phyloP scores from a whole-genome alignment of 2,797 vertebrate species.

The Tachyglossus aculeatus region DNA sequence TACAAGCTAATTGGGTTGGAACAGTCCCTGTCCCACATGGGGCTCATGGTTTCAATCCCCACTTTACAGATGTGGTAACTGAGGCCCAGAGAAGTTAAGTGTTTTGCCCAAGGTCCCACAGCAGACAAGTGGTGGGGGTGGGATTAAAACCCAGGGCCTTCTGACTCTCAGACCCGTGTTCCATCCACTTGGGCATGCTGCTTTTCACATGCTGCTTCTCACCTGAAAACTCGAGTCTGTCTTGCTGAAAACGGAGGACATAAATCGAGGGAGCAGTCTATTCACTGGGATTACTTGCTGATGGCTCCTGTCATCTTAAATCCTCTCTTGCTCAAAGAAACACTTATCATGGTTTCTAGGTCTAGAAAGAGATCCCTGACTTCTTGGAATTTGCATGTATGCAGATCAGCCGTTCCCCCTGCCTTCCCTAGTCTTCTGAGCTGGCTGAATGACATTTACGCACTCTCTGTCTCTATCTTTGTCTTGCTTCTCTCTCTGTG shows the following conservation, averaged over 20 bases:
- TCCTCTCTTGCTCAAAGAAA: not conserved
- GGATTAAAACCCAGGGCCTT: too few species aligned
- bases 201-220: too few species aligned
- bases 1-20: too few species aligned
- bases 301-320: too few species aligned
- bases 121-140: too few species aligned
- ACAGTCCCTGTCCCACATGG: too few species aligned
- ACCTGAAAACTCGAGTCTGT: not conserved
- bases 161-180: too few species aligned
- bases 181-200: too few species aligned
- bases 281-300: rapidly evolving
- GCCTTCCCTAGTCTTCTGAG: not conserved
- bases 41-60: too few species aligned
- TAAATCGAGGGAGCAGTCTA: not conserved
- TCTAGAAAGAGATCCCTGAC: not conserved
- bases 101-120: too few species aligned
- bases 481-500: not conserved
- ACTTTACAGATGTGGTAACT: too few species aligned
- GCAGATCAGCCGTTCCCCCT: rapidly evolving
- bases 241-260: not conserved
- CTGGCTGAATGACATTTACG: not conserved
- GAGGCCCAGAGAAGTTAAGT: too few species aligned
- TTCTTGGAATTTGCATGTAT: rapidly evolving
- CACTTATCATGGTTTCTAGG: not conserved
- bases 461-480: not conserved